A percentile compares a stretch with the other conserved stretches of the same genome.
Conservation (phyloP, 1,140 invertebrate species). For the Anastrepha ludens region DNA sequence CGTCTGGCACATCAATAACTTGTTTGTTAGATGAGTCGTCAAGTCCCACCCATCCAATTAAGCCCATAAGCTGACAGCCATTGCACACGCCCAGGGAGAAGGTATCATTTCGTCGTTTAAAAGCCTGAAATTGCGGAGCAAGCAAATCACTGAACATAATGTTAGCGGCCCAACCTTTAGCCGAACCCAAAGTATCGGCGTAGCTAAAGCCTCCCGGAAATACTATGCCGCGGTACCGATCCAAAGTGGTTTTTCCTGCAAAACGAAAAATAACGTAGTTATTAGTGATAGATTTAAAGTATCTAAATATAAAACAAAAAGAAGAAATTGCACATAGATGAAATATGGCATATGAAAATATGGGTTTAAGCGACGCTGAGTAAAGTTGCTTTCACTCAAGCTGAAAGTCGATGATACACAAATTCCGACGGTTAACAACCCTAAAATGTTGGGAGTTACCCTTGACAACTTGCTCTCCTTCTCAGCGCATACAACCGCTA, state of each 20-base stretch:
- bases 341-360: no score
- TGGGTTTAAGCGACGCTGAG: no score
- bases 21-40: constrained; percentile 57
- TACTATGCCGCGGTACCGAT: constrained; percentile 90
- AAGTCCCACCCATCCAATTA: constrained; percentile 85
- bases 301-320: no score
- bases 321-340: no score
- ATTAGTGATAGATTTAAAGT: no score
- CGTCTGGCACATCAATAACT: constrained; percentile 76
- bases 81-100: constrained; percentile 99
- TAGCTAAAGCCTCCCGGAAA: constrained; percentile 99
- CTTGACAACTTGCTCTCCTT: no score
- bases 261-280: neutral
- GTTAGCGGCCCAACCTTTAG: constrained; percentile 97
- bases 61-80: constrained; percentile 95
- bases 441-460: no score
- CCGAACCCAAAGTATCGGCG: constrained; percentile 97
- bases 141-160: constrained; percentile 84
- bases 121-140: constrained; percentile 82
- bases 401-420: no score
- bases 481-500: no score
- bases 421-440: no score
- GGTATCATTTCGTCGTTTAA: constrained; percentile 84
- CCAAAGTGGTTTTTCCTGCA: constrained; percentile 78
- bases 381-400: no score